phyloP scores from a whole-genome alignment of 92 coral and sea anemone genomes.

The Pocillopora meandrina region DNA sequence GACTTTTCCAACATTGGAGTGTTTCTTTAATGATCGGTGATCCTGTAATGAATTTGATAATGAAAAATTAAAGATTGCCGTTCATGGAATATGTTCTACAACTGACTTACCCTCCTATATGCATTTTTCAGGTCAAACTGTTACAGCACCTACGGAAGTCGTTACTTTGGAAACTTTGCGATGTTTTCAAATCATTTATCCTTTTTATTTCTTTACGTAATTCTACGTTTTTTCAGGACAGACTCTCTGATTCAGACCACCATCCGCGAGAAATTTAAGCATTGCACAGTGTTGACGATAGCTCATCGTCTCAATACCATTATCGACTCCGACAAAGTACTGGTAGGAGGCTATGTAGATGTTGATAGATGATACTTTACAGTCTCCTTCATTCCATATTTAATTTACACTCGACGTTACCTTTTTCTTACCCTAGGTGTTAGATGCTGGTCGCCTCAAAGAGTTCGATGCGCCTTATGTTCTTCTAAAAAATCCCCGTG shows the following conservation, averaged over 20 bases:
- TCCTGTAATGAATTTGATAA: no score
- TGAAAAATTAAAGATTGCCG: no score
- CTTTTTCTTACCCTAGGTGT: slow-evolving; percentile 67
- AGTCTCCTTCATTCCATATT: background rate
- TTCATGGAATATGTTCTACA: no score
- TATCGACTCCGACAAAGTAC: slow-evolving; percentile 83
- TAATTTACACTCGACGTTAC: background rate
- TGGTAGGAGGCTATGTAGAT: slow-evolving; percentile 30
- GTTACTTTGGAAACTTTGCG: background rate
- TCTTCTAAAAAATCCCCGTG: slow-evolving; percentile 59
- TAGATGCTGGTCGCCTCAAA: slow-evolving; percentile 79
- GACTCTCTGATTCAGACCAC: slow-evolving; percentile 75
- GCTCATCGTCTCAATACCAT: slow-evolving; percentile 88
- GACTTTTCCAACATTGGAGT: no score
- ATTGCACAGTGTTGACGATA: slow-evolving; percentile 81
- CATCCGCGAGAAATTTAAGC: slow-evolving; percentile 79
- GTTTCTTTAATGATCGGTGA: no score
- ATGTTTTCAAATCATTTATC: background rate
- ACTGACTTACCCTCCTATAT: no score
- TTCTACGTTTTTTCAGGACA: slow-evolving; percentile 44
- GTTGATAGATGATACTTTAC: background rate
- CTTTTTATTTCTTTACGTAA: background rate
- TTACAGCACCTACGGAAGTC: no score
- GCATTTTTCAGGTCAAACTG: no score
- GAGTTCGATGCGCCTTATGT: slow-evolving; percentile 79